Evolutionary conservation across 2,888 invertebrate species (phyloP), one percentile per base, ranked within the genome.

Genomic region (Eubasilissa splendida): DNA sequence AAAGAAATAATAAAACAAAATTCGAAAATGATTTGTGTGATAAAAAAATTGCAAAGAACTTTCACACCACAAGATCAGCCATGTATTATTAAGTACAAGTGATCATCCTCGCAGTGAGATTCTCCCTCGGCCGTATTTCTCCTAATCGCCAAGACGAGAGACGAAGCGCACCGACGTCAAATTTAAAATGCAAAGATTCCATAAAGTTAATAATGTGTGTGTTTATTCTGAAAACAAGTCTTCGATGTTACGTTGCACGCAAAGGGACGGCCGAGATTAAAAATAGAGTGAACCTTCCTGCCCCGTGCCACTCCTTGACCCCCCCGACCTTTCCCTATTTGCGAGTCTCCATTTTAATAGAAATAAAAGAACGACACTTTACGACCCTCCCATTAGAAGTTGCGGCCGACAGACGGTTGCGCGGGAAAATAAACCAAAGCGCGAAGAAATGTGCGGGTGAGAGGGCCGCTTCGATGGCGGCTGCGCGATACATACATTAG

Each of bases 351-450:
- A 12, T 77, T 74, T 77, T 77, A 70, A 68, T 70, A 70, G 12
- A 59, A 77, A 77, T 63, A 77, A 77, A 77, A 56, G 59, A 68
- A 77, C 56, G 33, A 65, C 78, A 71, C 65, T 70, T 77, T 77
- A 73, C 80, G 80, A 80, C 58, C 56, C 71, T 63, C 73, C 80
- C 77, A 80, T 80, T 80, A 80, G 77, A 60, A 59, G 58, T 14
- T 14, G 58, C 58, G 59, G 74, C 74, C 74, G 58, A 74, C 59
- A 42, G 74, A 58, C 74, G 50, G 68, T 33, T 22, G 78, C 71
- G 58, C 14, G 73, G 59, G 74, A 74, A 74, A 74, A 74, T 59
- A 59, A 74, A 59, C 58, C n/a, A 74, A 74, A 59, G 42, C 42
- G 42, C 58, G 42, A 58, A 74, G 42, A 59, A 74, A 59, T 74